Evolutionary conservation across 1,140 invertebrate species (phyloP).

Genomic region (Brachionus sp.): DNA sequence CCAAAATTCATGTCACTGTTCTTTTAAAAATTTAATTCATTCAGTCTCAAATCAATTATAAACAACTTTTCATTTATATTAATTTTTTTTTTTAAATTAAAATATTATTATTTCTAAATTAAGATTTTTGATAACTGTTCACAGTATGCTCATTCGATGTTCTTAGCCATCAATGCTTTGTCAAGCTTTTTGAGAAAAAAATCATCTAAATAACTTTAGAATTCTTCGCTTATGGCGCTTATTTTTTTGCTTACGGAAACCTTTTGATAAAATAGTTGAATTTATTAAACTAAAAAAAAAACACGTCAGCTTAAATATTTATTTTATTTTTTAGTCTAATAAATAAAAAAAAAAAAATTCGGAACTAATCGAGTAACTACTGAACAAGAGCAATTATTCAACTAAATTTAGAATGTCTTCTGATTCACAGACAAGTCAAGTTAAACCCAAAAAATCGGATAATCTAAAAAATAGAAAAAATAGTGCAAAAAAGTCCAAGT

Average conservation of each 20-base stretch:
- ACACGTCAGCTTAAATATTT: not conserved
- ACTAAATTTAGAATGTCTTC: not conserved
- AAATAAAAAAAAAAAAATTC: not conserved
- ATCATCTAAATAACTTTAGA: not conserved
- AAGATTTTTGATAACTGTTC: not conserved
- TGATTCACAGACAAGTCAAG: slow-evolving; percentile 5
- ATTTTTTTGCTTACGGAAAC: not conserved
- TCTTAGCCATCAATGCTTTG: not conserved
- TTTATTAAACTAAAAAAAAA: not conserved
- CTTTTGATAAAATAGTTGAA: not conserved
- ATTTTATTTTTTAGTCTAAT: not conserved
- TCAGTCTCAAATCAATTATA: not conserved
- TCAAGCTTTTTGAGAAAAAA: not conserved
- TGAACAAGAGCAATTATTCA: not conserved
- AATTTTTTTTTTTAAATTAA: not conserved
- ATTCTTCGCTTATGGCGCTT: not conserved
- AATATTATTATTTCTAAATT: slow-evolving; percentile 1
- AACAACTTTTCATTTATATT: not conserved
- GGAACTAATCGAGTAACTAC: not conserved
- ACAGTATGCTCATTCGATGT: not conserved
- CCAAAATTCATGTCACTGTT: too few species aligned
- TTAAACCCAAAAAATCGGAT: not conserved
- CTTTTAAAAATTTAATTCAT: not conserved
- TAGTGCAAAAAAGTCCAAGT: not conserved
- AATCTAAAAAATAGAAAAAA: not conserved